Percentiles rank a stretch among this genome's conserved stretches.
phyloP scores from a whole-genome alignment of 2,113 vertebrate genomes.

The Suncus etruscus region DNA sequence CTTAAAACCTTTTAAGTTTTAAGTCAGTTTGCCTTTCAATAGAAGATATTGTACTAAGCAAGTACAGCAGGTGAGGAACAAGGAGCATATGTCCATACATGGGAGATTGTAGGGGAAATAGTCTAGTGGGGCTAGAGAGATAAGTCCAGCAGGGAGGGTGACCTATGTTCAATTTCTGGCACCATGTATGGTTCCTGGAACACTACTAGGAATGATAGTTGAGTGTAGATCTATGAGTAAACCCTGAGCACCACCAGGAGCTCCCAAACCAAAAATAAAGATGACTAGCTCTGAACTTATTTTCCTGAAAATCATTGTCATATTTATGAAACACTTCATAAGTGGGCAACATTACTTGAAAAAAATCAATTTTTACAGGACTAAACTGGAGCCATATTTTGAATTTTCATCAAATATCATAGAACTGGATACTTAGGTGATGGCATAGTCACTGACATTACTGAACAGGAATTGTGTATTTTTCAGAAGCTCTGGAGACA shows the following conservation, averaged over 20 bases:
- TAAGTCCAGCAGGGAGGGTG: no score
- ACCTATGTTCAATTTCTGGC: no score
- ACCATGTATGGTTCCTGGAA: no score
- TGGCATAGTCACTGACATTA: neutral
- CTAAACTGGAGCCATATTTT: neutral
- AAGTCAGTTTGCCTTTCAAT: neutral
- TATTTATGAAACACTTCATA: neutral
- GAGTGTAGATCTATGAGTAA: no score
- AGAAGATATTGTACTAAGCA: neutral
- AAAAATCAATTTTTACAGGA: neutral
- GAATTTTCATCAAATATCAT: neutral
- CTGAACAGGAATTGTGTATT: neutral
- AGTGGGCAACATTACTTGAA: neutral
- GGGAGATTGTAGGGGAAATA: neutral
- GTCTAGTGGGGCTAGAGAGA: no score
- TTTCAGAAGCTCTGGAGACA: fast-evolving
- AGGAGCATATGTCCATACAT: fast-evolving
- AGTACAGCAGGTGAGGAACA: neutral
- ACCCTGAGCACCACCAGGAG: no score
- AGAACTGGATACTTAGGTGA: neutral
- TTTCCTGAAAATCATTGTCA: neutral
- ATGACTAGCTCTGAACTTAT: no score
- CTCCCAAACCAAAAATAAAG: no score
- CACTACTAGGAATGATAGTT: no score
- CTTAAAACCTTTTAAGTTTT: neutral